Evolutionary conservation across 2,888 invertebrate species (phyloP).

Genomic region (Cephus rjabovi): DNA sequence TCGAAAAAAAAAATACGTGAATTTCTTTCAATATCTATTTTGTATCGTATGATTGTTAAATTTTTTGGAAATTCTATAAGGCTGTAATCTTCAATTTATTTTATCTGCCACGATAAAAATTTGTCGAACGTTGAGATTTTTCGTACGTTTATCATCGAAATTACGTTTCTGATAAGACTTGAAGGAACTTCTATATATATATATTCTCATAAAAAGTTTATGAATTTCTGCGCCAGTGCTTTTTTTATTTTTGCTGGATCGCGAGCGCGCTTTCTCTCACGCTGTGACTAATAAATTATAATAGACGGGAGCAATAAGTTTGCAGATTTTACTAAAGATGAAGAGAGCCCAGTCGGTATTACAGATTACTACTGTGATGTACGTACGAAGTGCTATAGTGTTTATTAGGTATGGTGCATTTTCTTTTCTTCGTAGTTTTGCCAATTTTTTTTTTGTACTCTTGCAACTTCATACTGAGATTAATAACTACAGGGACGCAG

Average conservation of each 20-base stretch:
- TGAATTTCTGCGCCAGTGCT: neutral
- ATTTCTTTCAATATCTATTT: neutral
- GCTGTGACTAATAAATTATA: neutral
- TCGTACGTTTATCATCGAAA: neutral
- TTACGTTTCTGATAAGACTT: neutral
- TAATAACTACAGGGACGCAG: too few relatives aligned
- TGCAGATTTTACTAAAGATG: neutral
- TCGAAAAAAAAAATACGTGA: neutral
- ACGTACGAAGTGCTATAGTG: neutral
- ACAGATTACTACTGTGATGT: neutral
- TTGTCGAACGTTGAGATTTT: neutral
- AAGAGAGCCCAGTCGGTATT: neutral
- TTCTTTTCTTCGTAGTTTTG: neutral
- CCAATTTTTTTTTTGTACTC: too few relatives aligned
- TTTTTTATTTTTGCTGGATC: neutral
- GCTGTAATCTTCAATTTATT: neutral
- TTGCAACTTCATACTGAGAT: neutral
- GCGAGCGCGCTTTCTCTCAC: neutral
- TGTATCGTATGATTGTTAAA: neutral
- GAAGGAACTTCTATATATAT: neutral
- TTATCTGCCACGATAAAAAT: neutral
- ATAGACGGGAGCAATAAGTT: neutral
- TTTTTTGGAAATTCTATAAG: neutral
- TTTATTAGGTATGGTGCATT: neutral
- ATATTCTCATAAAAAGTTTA: neutral